Percentiles rank a stretch among this genome's conserved stretches.
phyloP scores from a whole-genome alignment of 2,113 vertebrate genomes.

The Silurus glanis region DNA sequence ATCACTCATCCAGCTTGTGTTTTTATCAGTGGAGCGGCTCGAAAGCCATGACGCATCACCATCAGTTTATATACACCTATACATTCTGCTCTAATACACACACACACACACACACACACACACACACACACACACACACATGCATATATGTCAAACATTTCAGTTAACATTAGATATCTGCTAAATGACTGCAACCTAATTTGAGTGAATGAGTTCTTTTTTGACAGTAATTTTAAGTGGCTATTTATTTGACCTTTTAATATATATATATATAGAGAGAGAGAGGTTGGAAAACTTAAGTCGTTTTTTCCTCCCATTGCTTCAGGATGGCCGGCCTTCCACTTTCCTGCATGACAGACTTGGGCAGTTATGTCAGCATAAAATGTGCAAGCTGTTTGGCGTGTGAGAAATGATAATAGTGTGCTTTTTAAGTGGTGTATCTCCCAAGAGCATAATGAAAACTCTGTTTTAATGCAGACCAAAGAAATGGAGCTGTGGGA shows the following conservation, averaged over 20 bases:
- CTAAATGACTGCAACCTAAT: conserved; percentile 31
- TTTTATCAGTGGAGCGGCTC: neutral
- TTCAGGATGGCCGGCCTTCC: conserved; percentile 48
- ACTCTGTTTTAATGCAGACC: conserved; percentile 55
- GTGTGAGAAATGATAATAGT: conserved; percentile 61
- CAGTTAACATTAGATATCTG: neutral
- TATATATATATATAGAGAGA: conserved; percentile 20
- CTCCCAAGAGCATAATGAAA: conserved; percentile 61
- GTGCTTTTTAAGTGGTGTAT: conserved; percentile 60
- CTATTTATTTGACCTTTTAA: conserved; percentile 52
- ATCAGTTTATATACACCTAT: neutral
- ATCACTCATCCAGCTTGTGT: conserved; percentile 62
- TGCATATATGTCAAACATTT: neutral
- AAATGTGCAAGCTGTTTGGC: conserved; percentile 57
- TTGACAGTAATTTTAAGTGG: conserved; percentile 40
- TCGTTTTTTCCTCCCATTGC: conserved; percentile 37
- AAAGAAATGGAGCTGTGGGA: conserved; percentile 51
- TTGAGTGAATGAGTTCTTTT: conserved; percentile 18
- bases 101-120: neutral
- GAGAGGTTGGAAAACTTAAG: conserved; percentile 2
- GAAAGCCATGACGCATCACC: neutral
- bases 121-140: neutral
- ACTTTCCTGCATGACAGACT: conserved; percentile 59
- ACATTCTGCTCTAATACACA: neutral
- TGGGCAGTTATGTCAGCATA: conserved; percentile 57